Evolutionary conservation across 2,797 vertebrate species (phyloP), one percentile per base, ranked within the genome.

Genomic region (Pampus argenteus): DNA sequence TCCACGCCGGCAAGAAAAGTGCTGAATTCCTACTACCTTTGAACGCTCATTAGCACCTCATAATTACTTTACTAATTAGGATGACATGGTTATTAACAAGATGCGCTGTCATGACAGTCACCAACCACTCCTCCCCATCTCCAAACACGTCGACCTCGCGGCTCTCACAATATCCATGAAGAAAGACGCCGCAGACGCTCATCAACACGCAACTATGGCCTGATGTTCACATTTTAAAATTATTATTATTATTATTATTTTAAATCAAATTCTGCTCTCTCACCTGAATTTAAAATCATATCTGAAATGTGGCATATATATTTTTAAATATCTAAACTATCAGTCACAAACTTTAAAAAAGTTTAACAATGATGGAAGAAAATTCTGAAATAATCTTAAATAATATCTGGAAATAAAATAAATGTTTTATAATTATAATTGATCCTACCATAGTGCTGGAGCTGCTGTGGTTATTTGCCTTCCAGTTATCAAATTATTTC

Each of bases 31-130:
- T 73, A 69, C 91, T 91, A 93, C 91, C 93, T 95, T 93, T 93
- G 93, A 95, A 93, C 94, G 90, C 94, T 96, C 94, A 96, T 97
- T 96, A 96, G 93, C 95, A 91, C 95, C 94, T 95, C 94, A 94
- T 97, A 97, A 97, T 98, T 93, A 96, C 94, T 95, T 90, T 90
- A 94, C 95, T 97, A 96, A 97, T 97, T 95, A 97, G 93, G 91
- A 86, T 95, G 95, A 95, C 96, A 93, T 86, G 88, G 90, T 91
- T 92, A 93, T 96, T 96, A 95, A 93, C 94, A 92, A 84, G 92
- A 90, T 92, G 92, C 78, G 88, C 88, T 90, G 90, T 86, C 94
- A 94, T 94, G 92, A 91, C 94, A 89, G 86, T 93, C 94, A 85
- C 87, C 89, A 85, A 85, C 88, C 92, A 90, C 90, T 91, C 89